Conservation (phyloP, 2,113 vertebrate species). For the Aldabrachelys gigantea region DNA sequence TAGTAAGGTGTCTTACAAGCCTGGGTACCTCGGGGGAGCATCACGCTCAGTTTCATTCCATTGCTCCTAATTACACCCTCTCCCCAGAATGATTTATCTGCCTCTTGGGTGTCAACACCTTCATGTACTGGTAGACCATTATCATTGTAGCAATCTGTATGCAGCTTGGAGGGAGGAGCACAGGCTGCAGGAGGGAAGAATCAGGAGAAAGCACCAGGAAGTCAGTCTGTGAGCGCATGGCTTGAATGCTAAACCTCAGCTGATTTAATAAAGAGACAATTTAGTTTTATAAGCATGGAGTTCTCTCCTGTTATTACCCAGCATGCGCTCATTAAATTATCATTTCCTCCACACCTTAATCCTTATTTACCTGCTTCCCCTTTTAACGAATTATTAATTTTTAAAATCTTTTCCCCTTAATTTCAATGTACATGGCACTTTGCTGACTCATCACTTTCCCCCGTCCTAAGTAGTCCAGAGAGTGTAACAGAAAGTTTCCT, state of each 20-base stretch:
- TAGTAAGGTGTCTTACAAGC: not conserved
- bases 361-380: not conserved
- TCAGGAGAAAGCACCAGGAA: not conserved
- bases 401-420: not conserved
- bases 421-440: not conserved
- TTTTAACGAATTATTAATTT: not conserved
- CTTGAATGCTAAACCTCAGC: constrained; percentile 7
- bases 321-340: constrained; percentile 22
- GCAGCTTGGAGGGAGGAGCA: not conserved
- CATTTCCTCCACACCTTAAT: constrained; percentile 41
- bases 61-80: not conserved
- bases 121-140: too few species aligned
- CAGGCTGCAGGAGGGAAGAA: not conserved
- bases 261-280: constrained; percentile 10
- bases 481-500: not conserved
- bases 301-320: not conserved
- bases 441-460: not conserved
- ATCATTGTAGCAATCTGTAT: not conserved
- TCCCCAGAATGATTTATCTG: not conserved
- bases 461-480: not conserved
- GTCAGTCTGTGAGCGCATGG: not conserved
- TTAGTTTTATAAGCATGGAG: constrained; percentile 41
- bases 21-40: not conserved
- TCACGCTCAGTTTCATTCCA: not conserved
- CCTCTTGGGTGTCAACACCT: not conserved